Percentiles rank a stretch among this genome's conserved stretches.
phyloP scores from a whole-genome alignment of 2,888 invertebrate species.

The Tenthredo amoena region DNA sequence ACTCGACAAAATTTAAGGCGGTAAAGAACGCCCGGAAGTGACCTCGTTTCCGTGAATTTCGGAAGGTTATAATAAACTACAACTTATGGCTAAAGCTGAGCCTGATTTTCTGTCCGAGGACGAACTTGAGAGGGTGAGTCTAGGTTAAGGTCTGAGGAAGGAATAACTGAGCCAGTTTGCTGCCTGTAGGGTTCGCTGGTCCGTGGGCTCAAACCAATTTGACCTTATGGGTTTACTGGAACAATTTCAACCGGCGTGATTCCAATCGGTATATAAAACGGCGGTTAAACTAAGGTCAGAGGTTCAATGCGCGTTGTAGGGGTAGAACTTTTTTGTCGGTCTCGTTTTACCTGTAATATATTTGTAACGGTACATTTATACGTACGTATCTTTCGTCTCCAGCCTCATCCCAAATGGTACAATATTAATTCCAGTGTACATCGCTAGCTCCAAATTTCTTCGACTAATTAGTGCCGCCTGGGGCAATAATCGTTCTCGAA shows the following conservation, averaged over 20 bases:
- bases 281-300: conserved; percentile 4
- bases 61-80: not conserved
- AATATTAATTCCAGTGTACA: not conserved
- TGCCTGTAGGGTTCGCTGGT: conserved; percentile 3
- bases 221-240: conserved; percentile 26
- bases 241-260: conserved; percentile 30
- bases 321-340: conserved; percentile 23
- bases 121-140: conserved; percentile 35
- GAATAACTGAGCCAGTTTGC: conserved; percentile 30
- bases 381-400: not conserved
- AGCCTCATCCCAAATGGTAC: not conserved
- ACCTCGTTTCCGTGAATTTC: not conserved
- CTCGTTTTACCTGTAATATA: not conserved
- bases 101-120: conserved; percentile 16
- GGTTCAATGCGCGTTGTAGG: not conserved
- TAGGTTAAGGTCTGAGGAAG: conserved; percentile 7
- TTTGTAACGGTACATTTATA: not conserved
- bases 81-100: conserved; percentile 17
- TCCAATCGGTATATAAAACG: conserved; percentile 26
- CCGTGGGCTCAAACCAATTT: conserved; percentile 18
- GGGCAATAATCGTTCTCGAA: not conserved
- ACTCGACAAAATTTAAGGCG: not conserved
- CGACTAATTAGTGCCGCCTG: not conserved
- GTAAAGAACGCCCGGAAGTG: not conserved
- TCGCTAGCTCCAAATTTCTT: not conserved